Evolutionary conservation across 2,888 invertebrate genomes (phyloP).

Genomic region (Mythimna lalbum): DNA sequence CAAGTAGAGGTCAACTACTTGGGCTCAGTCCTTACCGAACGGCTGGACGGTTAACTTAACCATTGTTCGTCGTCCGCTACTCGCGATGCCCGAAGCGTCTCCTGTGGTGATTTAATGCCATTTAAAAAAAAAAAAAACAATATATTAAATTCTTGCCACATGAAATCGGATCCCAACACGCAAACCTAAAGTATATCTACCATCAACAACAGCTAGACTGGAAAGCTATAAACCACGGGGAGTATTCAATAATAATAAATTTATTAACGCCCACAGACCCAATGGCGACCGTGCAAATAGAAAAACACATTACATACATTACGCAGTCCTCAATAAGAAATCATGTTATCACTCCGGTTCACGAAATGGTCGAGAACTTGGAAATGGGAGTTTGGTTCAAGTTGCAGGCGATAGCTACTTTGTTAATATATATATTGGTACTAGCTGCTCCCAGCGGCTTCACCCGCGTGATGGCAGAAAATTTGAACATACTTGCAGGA

Average conservation of each 20-base stretch:
- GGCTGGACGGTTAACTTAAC: no score
- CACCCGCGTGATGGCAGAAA: no score
- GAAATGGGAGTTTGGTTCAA: conserved; percentile 43
- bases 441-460: no score
- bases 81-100: no score
- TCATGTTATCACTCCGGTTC: conserved; percentile 72
- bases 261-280: conserved; percentile 61
- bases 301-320: conserved; percentile 72
- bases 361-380: conserved; percentile 64
- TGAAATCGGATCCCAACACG: neutral
- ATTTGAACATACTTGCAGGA: no score
- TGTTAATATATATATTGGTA: no score
- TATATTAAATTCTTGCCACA: neutral
- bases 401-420: conserved; percentile 31
- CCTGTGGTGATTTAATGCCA: no score
- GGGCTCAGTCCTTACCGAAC: no score
- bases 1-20: no score
- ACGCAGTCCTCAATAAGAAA: conserved; percentile 74
- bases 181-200: neutral
- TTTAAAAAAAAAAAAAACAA: no score
- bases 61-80: no score
- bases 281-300: conserved; percentile 66
- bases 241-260: conserved; percentile 49
- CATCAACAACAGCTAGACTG: conserved; percentile 31
- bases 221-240: conserved; percentile 50